Conservation (phyloP, 1,140 invertebrate species). For the Drosophila leontia region DNA sequence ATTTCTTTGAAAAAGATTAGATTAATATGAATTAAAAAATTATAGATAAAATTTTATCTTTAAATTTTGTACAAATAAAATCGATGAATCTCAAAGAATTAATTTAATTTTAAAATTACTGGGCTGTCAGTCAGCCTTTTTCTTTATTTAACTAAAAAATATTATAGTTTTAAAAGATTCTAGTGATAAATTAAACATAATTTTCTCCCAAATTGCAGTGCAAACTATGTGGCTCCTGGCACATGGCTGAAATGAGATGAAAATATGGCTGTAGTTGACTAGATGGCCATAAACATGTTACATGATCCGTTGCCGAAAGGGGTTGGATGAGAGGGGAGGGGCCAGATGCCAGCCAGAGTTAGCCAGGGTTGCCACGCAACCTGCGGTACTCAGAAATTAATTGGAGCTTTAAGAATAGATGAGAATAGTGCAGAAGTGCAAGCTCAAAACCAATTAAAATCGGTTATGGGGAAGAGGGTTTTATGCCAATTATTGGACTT, state of each 20-base stretch:
- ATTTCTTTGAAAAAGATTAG: neutral
- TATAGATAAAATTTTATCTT: neutral
- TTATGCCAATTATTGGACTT: neutral
- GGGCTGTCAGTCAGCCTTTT: too few species aligned
- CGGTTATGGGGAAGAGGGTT: neutral
- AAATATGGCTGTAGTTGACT: conserved; percentile 38
- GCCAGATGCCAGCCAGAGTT: neutral
- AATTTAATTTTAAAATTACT: neutral
- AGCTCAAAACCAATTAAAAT: neutral
- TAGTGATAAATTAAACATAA: neutral
- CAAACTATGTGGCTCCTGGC: conserved; percentile 11
- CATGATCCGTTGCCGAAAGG: conserved; percentile 26
- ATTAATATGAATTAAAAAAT: neutral
- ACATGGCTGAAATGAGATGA: conserved; percentile 37
- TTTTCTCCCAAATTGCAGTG: conserved; percentile 9
- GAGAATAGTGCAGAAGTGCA: neutral
- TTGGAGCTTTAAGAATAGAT: conserved; percentile 18
- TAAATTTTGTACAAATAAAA: too few species aligned
- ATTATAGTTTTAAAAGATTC: neutral
- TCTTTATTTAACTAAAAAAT: neutral
- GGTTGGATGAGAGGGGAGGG: neutral
- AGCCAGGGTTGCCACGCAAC: conserved; percentile 20
- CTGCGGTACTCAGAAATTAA: conserved; percentile 12
- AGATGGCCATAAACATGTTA: conserved; percentile 53
- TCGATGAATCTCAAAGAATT: neutral